phyloP scores from a whole-genome alignment of 2,888 invertebrate genomes.

The Andrena camellia region DNA sequence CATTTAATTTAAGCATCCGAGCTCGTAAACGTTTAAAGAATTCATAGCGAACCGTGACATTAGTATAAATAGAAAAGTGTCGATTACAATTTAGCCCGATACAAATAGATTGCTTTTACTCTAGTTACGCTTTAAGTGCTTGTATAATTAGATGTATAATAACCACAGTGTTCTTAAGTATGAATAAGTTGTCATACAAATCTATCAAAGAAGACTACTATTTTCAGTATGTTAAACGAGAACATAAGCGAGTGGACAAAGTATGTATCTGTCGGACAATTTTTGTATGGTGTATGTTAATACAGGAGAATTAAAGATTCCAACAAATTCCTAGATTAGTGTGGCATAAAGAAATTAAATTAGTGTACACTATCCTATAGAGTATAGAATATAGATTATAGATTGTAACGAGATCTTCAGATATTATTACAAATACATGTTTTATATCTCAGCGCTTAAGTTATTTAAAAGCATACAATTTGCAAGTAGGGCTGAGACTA shows the following conservation, averaged over 20 bases:
- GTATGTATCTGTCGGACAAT: neutral
- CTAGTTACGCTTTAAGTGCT: slow-evolving; percentile 2
- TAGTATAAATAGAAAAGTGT: slow-evolving; percentile 6
- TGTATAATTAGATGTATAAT: slow-evolving; percentile 13
- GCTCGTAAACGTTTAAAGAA: neutral
- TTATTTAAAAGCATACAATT: too few species aligned
- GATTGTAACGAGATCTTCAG: too few species aligned
- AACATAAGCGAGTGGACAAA: slow-evolving; percentile 19
- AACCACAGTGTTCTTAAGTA: slow-evolving; percentile 26
- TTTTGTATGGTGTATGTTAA: slow-evolving; percentile 12
- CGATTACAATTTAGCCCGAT: slow-evolving; percentile 7
- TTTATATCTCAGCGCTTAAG: too few species aligned
- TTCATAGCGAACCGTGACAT: slow-evolving; percentile 1
- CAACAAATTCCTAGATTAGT: slow-evolving; percentile 9
- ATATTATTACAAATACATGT: too few species aligned
- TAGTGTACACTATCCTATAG: too few species aligned
- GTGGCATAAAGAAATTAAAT: slow-evolving; percentile 18
- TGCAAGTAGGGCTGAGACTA: too few species aligned
- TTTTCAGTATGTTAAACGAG: slow-evolving; percentile 27
- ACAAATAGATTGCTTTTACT: slow-evolving; percentile 10
- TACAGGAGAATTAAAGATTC: slow-evolving; percentile 11
- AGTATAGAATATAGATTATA: too few species aligned
- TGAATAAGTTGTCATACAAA: slow-evolving; percentile 12
- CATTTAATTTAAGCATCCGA: neutral
- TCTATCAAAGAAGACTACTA: slow-evolving; percentile 4